Conservation (phyloP, 2,888 invertebrate species). For the Ornithoptera alexandrae region DNA sequence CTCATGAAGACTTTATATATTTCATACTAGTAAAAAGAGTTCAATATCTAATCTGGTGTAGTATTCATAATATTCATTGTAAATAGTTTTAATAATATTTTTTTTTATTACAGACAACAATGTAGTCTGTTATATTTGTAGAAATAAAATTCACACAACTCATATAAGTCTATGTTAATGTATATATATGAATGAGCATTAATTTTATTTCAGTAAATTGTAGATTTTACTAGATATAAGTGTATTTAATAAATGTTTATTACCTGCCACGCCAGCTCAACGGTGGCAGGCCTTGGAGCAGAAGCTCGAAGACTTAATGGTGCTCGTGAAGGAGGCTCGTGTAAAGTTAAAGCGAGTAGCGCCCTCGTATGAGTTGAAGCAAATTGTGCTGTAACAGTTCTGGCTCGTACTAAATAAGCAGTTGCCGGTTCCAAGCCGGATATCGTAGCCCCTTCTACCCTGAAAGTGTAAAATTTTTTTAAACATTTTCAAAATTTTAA, state of each 20-base stretch:
- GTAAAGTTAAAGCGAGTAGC: constrained; percentile 64
- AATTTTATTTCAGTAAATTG: not conserved
- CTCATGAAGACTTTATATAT: too few species aligned
- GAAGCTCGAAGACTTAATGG: constrained; percentile 65
- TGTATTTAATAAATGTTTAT: not conserved
- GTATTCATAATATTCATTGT: too few species aligned
- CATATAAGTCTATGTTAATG: not conserved
- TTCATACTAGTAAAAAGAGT: too few species aligned
- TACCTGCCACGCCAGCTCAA: constrained; percentile 74
- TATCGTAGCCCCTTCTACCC: constrained; percentile 67
- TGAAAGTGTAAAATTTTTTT: constrained; percentile 34
- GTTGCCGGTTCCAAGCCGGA: constrained; percentile 71
- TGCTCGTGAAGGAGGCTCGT: constrained; percentile 69
- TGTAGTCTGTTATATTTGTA: too few species aligned
- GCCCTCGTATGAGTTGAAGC: constrained; percentile 71
- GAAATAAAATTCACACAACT: too few species aligned
- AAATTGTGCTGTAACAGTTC: constrained; percentile 70
- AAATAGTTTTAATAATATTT: too few species aligned
- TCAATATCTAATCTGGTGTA: too few species aligned
- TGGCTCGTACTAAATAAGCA: constrained; percentile 67
- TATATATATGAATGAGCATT: too few species aligned
- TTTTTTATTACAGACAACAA: too few species aligned
- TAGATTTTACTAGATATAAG: not conserved
- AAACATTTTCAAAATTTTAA: too few species aligned
- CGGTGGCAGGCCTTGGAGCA: constrained; percentile 61